Evolutionary conservation across 2,888 invertebrate species (phyloP), one percentile per base, ranked within the genome.

Genomic region (Andrena marginata): DNA sequence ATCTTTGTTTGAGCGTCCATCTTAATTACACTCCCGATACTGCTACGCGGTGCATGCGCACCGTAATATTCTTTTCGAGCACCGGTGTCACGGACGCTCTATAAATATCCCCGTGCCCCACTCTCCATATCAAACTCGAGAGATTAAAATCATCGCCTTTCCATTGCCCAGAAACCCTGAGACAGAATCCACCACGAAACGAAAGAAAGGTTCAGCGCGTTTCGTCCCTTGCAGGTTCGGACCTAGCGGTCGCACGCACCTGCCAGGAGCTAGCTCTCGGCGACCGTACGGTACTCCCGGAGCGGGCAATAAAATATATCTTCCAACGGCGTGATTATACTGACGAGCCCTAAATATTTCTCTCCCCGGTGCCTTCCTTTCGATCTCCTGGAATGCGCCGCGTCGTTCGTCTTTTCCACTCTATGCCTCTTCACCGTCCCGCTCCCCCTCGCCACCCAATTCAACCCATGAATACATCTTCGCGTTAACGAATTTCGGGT

Each of bases 401-500:
- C 70, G 51, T 75, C 73, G 73, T 77, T 77, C 69, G 64, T 59
- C 68, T 23, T 67, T 67, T 31, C 51, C 10, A 62, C 62, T 42
- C 69, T n/a, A 49, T 42, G 13, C 29, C 59, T 54, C 16, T 35
- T 33, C 29, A 7, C 62, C 62, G 35, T 77, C 31, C 16, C 70
- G 59, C 71, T 64, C 59, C 33, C n/a, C 20, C 33, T 49, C 10
- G n/a, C 16, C 29, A 42, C 35, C 48, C 42, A 42, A 42, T 42
- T 42, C 33, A 56, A 29, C 64, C 29, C 64, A 56, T 56, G 72
- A 81, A 79, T 83, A 75, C 85, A 73, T 81, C 85, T 74, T 74
- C 77, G 85, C 82, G 82, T 80, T 86, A 88, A 89, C 85, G 85
- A 89, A 89, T 89, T 89, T 89, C 87, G 65, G 48, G 72, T 60